These are phyloP conservation scores for Chionomys nivalis DNA, from an alignment of 2,113 vertebrate species.

Conservation along the genomic window DNA sequence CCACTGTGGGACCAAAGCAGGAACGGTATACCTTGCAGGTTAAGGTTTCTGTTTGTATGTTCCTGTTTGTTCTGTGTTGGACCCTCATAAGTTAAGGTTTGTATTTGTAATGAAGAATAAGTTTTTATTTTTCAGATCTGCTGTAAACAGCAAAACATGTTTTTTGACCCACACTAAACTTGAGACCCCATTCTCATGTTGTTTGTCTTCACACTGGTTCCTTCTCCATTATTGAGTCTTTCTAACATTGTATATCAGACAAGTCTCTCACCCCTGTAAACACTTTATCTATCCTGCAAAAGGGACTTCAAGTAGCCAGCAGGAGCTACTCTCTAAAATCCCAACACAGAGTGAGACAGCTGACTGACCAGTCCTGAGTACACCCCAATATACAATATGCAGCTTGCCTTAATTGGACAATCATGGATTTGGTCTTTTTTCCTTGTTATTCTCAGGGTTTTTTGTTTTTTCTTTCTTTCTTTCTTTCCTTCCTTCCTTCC, in stretches of 20 bases:
- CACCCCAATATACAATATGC: not conserved
- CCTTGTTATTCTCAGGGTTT: not conserved
- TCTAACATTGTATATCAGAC: not conserved
- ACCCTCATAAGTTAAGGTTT: not conserved
- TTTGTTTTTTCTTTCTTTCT: no score
- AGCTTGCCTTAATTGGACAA: not conserved
- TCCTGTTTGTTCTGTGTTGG: not conserved
- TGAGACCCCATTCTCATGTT: not conserved
- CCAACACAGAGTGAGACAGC: not conserved
- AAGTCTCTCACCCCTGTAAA: not conserved
- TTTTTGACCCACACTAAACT: not conserved
- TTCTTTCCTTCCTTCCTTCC: no score
- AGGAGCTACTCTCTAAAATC: not conserved
- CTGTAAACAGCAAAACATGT: not conserved
- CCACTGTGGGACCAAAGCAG: not conserved
- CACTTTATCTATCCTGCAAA: not conserved
- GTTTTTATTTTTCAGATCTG: not conserved
- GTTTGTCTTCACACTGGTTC: not conserved
- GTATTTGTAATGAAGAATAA: not conserved
- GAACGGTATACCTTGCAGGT: not conserved
- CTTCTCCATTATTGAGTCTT: not conserved
- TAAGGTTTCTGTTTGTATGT: not conserved
- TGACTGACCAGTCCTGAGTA: not conserved
- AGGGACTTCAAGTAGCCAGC: not conserved
- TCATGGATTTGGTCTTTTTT: not conserved